Base-by-base conservation (phyloP, 2,888 invertebrate genomes). In the Thera obeliscata region DNA sequence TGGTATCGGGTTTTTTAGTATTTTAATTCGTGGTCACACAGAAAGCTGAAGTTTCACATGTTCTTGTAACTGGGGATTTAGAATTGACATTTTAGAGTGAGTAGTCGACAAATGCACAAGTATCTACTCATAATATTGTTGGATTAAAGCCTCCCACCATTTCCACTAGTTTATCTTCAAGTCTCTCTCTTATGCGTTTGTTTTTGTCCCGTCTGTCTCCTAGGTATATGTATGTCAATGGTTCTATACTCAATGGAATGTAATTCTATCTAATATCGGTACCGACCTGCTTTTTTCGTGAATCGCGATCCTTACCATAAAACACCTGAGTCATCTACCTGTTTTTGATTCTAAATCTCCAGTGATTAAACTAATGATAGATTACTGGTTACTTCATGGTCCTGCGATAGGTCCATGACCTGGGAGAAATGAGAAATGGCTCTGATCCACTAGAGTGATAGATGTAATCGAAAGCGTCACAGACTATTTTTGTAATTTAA, bases 271-370 rank as follows among this genome's bases (percentile, higher is more conserved):
- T 22, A 22, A 50, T 3, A 48, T 22, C 12, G n/a, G 36, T 12
- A 11, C 6, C 8, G 12, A 12, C 56, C 22, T 41, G 56, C 12
- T 56, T 41, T n/a, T n/a, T 38, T 1, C 7, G 22, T 41, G 1
- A 55, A 11, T 52, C 7, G 12, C 6, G 8, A 6, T 54, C 41
- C 11, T 55, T 56, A 49, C 12, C 38, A 12, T 38, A 22, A 56
- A 55, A 36, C 12, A 33, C 22, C 12, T 62, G 62, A 62, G 56
- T 62, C 62, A 62, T 38, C 48, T 48, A n/a, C 50, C 5, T 9
- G 52, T 61, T 61, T 52, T 43, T 41, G 54, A 46, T 33, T 55
- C 46, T 55, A 61, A 61, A 41, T 54, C 49, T 59, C n/a, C 12
- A 46, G 50, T 48, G 55, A 55, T 61, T 61, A 8, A 43, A 41